Conservation (phyloP, 2,888 invertebrate species). For the Drosophila quasianomalipes region DNA sequence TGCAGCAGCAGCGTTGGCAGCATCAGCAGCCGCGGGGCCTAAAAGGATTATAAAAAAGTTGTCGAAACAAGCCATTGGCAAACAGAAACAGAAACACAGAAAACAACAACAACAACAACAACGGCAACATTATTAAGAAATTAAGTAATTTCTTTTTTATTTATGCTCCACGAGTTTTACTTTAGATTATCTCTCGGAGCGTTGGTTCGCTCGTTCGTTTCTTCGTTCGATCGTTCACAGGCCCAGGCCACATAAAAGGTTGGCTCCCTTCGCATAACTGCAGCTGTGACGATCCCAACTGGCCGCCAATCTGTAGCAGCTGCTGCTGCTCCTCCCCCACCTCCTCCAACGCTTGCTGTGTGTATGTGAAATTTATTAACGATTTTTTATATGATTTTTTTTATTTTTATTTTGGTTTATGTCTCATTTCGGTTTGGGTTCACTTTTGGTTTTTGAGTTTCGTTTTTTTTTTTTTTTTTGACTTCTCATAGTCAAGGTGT, state of each 20-base stretch:
- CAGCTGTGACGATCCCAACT: slow-evolving; percentile 65
- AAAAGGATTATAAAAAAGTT: slow-evolving; percentile 81
- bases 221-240: slow-evolving; percentile 18
- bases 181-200: slow-evolving; percentile 73
- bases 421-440: slow-evolving; percentile 58
- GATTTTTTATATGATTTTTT: slow-evolving; percentile 68
- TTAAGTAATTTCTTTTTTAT: slow-evolving; percentile 82
- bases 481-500: slow-evolving; percentile 67
- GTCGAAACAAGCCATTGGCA: slow-evolving; percentile 78
- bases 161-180: slow-evolving; percentile 80
- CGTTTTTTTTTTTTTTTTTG: slow-evolving; percentile 19
- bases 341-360: slow-evolving; percentile 18
- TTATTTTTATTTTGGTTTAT: slow-evolving; percentile 55
- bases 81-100: slow-evolving; percentile 39
- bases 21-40: slow-evolving; percentile 59
- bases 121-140: slow-evolving; percentile 77
- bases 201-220: slow-evolving; percentile 9
- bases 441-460: slow-evolving; percentile 37
- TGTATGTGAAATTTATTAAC: slow-evolving; percentile 76
- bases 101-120: slow-evolving; percentile 16
- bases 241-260: slow-evolving; percentile 64
- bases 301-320: slow-evolving; percentile 31
- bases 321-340: slow-evolving; percentile 21
- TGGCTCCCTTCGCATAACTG: slow-evolving; percentile 64
- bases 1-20: slow-evolving; percentile 66